A percentile compares a stretch with the other conserved stretches of the same genome.
Evolutionary conservation across 2,797 vertebrate genomes (phyloP).

Genomic region (Simalia tracyae): DNA sequence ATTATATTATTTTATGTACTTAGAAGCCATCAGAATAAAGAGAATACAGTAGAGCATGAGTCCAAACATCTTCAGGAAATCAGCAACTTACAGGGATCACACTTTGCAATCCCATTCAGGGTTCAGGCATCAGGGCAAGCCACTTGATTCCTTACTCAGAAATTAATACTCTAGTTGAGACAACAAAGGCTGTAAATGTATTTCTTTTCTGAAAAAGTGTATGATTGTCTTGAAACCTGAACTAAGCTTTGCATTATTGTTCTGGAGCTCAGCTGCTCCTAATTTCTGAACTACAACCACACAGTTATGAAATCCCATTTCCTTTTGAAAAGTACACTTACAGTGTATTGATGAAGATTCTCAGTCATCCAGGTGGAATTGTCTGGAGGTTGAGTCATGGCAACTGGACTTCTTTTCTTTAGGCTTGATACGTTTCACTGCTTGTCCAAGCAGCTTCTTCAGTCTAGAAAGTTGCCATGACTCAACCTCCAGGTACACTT

Average conservation of each 20-base stretch:
- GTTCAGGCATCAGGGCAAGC: not conserved
- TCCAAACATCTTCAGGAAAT: not conserved
- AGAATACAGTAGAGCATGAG: not conserved
- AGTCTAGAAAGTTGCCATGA: no score
- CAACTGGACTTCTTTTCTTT: no score
- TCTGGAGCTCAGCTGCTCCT: not conserved
- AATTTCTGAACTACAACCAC: not conserved
- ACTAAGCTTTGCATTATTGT: no score
- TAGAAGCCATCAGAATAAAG: not conserved
- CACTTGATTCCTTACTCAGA: not conserved
- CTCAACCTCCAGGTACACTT: not conserved
- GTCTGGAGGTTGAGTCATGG: no score
- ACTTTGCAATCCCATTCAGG: no score
- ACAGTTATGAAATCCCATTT: not conserved
- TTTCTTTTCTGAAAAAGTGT: not conserved
- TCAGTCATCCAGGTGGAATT: no score
- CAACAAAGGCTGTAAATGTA: not conserved
- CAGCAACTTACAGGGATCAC: no score
- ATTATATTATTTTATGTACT: no score
- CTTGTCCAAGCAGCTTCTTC: no score
- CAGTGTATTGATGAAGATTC: no score
- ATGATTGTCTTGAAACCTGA: not conserved
- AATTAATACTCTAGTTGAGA: not conserved
- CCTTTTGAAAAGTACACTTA: not conserved
- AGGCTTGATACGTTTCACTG: no score